Evolutionary conservation across 2,888 invertebrate species (phyloP).

Genomic region (Tineola bisselliella): DNA sequence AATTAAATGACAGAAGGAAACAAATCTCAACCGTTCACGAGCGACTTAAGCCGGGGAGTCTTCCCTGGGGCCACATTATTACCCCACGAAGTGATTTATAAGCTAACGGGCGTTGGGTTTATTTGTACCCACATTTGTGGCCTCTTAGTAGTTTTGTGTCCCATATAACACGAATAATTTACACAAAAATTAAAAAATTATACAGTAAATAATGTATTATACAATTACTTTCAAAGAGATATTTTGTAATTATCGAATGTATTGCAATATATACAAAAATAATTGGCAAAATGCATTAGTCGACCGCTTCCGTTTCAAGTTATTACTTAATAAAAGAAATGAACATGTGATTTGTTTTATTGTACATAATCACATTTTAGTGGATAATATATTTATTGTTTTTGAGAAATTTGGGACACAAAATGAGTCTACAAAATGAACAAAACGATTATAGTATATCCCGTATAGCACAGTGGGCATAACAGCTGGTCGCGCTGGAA

Average conservation of each 20-base stretch:
- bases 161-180: not conserved
- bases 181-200: no score
- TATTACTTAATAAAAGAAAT: no score
- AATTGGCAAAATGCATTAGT: no score
- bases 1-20: slow-evolving; percentile 65
- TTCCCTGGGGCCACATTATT: slow-evolving; percentile 59
- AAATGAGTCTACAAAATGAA: not conserved
- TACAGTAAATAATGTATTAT: no score
- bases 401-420: not conserved
- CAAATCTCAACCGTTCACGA: slow-evolving; percentile 32
- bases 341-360: no score
- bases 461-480: slow-evolving; percentile 7
- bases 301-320: no score
- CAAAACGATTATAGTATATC: not conserved
- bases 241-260: no score
- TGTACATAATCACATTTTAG: no score
- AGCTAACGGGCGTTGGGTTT: not conserved
- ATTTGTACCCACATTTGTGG: not conserved
- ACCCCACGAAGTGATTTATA: slow-evolving; percentile 21
- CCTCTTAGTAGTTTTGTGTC: not conserved
- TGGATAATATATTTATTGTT: no score
- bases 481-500: slow-evolving; percentile 1
- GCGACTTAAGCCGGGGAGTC: slow-evolving; percentile 4
- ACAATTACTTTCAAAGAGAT: no score
- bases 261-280: no score